Conservation (phyloP, 2,797 vertebrate species). For the Brotula barbata region DNA sequence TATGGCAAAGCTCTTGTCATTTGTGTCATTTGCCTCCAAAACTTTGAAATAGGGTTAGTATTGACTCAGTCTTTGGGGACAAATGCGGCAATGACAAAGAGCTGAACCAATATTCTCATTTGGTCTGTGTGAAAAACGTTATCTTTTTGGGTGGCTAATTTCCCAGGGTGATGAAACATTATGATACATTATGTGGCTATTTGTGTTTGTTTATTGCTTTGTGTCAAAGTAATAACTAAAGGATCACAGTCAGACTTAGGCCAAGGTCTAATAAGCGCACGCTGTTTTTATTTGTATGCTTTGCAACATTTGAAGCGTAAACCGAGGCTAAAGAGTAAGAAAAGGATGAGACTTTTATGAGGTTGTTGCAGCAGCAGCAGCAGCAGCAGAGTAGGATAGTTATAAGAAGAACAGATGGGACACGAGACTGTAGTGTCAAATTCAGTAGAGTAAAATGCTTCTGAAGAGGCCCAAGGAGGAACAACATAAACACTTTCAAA, state of each 20-base stretch:
- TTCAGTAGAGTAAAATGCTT: too few relatives aligned
- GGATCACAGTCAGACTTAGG: slow-evolving; percentile 1
- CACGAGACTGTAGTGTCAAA: background rate
- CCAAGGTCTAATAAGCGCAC: slow-evolving; percentile 4
- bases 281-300: slow-evolving; percentile 9
- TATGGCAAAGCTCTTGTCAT: background rate
- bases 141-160: background rate
- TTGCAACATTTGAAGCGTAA: slow-evolving; percentile 25
- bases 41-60: background rate
- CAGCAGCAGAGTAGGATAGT: slow-evolving; percentile 17
- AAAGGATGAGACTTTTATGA: slow-evolving; percentile 59
- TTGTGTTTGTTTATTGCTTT: background rate
- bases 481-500: too few relatives aligned
- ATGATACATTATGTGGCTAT: slow-evolving; percentile 1
- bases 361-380: slow-evolving; percentile 22
- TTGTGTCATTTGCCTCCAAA: background rate
- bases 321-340: slow-evolving; percentile 20
- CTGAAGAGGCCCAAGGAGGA: too few relatives aligned
- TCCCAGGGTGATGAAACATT: slow-evolving; percentile 1
- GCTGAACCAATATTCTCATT: background rate
- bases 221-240: background rate
- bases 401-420: slow-evolving; percentile 34
- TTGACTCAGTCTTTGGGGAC: background rate
- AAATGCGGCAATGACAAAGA: background rate
- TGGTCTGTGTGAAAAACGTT: slow-evolving; percentile 1